Conservation (phyloP, 2,888 invertebrate genomes). For the Ischnura elegans region DNA sequence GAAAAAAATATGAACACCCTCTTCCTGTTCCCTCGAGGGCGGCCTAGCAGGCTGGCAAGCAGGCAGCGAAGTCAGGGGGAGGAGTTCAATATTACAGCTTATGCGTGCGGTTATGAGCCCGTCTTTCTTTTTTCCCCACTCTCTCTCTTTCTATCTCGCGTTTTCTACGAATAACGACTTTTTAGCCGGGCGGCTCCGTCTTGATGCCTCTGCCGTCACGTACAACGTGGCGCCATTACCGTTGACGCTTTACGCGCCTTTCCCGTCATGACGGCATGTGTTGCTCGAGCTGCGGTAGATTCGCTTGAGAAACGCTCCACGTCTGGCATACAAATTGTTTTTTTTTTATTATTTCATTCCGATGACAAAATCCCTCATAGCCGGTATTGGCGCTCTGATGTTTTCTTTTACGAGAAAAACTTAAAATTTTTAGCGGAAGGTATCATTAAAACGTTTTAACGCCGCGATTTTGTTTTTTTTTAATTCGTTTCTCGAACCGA, state of each 20-base stretch:
- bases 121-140: no score
- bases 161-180: conserved; percentile 34
- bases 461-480: neutral
- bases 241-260: conserved; percentile 24
- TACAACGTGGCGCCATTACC: neutral
- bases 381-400: neutral
- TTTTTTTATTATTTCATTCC: no score
- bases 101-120: conserved; percentile 22
- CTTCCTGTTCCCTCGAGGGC: neutral
- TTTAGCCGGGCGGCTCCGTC: conserved; percentile 8
- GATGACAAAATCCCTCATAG: no score
- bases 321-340: neutral
- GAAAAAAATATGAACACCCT: neutral
- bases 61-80: no score
- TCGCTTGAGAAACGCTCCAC: conserved; percentile 3
- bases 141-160: neutral
- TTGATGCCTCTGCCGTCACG: conserved; percentile 24
- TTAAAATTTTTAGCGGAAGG: neutral
- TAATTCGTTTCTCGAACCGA: neutral
- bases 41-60: neutral
- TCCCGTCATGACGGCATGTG: conserved; percentile 29
- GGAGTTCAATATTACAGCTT: conserved; percentile 18
- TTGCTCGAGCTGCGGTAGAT: neutral
- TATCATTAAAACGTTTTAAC: neutral
- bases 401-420: neutral